These are phyloP conservation scores for Psephotus haematonotus DNA, from an alignment of 2,113 vertebrate genomes.

Conservation along the genomic window DNA sequence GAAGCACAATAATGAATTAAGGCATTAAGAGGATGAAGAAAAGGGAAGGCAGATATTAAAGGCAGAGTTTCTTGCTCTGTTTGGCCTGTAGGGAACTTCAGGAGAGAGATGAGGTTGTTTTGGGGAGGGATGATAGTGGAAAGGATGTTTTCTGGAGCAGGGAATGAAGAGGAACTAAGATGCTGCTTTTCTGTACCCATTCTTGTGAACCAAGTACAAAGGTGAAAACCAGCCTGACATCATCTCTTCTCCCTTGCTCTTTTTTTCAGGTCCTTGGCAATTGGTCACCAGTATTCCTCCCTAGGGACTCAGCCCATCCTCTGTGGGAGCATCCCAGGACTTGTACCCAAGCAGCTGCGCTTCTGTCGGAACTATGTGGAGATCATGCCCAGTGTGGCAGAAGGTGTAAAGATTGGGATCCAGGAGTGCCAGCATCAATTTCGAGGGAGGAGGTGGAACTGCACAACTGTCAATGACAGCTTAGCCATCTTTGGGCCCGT, in stretches of 20 bases:
- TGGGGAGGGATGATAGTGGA: background rate
- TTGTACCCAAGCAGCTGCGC: slow-evolving; percentile 95
- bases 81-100: background rate
- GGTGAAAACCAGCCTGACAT: background rate
- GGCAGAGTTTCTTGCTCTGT: background rate
- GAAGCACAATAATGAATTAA: background rate
- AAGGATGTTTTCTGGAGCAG: rapidly evolving
- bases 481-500: slow-evolving; percentile 96
- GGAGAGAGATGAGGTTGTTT: background rate
- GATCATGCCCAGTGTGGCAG: slow-evolving; percentile 97
- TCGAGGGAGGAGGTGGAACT: slow-evolving; percentile 95
- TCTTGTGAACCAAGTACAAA: background rate
- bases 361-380: slow-evolving; percentile 98
- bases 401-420: slow-evolving; percentile 93
- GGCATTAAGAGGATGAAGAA: background rate
- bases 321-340: slow-evolving; percentile 92
- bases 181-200: background rate
- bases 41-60: background rate
- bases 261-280: slow-evolving; percentile 86
- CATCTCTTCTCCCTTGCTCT: background rate
- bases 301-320: slow-evolving; percentile 91
- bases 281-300: slow-evolving; percentile 92
- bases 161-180: background rate
- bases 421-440: slow-evolving; percentile 98
- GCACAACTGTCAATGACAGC: slow-evolving; percentile 91